These are phyloP conservation scores for Epicauta chinensis DNA, from an alignment of 1,140 invertebrate species.

Conservation along the genomic window DNA sequence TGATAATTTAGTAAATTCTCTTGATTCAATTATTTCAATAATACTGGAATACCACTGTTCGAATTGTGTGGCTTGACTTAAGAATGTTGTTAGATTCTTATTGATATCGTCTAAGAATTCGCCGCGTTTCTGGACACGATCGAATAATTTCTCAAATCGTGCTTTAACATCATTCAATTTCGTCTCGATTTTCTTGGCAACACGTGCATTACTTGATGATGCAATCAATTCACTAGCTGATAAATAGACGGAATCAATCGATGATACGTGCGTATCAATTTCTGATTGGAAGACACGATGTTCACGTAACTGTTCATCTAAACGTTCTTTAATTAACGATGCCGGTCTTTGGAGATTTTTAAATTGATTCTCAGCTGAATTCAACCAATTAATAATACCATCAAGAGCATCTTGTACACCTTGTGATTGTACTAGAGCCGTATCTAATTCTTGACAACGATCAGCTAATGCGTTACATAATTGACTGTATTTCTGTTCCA, in stretches of 20 bases:
- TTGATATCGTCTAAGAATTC: constrained; percentile 79
- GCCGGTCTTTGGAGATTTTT: constrained; percentile 68
- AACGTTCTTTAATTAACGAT: constrained; percentile 78
- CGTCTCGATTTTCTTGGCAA: constrained; percentile 83
- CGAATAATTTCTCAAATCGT: constrained; percentile 78
- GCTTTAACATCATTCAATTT: constrained; percentile 78
- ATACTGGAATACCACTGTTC: constrained; percentile 67
- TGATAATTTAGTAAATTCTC: constrained; percentile 60
- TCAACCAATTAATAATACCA: constrained; percentile 76
- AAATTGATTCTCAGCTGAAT: constrained; percentile 73
- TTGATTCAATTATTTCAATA: constrained; percentile 67
- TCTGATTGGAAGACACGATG: constrained; percentile 69
- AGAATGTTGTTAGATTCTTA: constrained; percentile 62
- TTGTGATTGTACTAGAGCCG: constrained; percentile 85
- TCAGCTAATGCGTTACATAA: constrained; percentile 63
- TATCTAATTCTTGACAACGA: constrained; percentile 79
- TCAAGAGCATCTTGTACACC: constrained; percentile 91
- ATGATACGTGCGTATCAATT: constrained; percentile 75
- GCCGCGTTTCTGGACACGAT: constrained; percentile 69
- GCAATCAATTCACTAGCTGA: constrained; percentile 73
- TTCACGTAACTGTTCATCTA: constrained; percentile 70
- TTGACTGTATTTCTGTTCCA: constrained; percentile 73
- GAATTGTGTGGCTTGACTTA: constrained; percentile 58
- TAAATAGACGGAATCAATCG: constrained; percentile 73
- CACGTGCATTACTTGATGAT: constrained; percentile 74